Conservation (phyloP, 1,140 invertebrate species). For the Drosophila cardini region DNA sequence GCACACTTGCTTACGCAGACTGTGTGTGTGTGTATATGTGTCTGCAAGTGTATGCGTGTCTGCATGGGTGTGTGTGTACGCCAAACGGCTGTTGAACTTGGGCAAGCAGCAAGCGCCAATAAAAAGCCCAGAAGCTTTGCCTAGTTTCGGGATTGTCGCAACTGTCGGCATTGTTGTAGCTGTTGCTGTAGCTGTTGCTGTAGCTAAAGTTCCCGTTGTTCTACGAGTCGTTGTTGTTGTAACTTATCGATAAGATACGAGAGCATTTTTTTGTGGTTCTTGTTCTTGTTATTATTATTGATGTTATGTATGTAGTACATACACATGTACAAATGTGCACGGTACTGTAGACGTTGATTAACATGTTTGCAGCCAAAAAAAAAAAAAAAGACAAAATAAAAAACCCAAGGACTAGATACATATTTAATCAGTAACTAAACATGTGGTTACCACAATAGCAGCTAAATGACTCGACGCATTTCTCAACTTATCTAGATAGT, state of each 20-base stretch:
- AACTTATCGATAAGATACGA: slow-evolving; percentile 33
- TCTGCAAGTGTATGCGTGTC: too few species aligned
- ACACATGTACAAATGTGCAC: not conserved
- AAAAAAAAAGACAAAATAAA: not conserved
- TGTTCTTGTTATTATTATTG: slow-evolving; percentile 3
- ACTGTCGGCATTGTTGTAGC: slow-evolving; percentile 17
- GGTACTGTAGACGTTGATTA: slow-evolving; percentile 13
- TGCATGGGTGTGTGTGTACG: not conserved
- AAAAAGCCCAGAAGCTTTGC: slow-evolving; percentile 25
- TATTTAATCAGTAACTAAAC: not conserved
- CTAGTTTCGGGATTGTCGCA: slow-evolving; percentile 18
- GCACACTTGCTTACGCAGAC: slow-evolving; percentile 17
- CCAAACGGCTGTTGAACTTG: slow-evolving; percentile 40
- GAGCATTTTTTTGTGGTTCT: slow-evolving; percentile 8
- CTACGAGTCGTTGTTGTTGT: slow-evolving; percentile 32
- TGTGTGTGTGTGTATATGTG: slow-evolving; percentile 5
- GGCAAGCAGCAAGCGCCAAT: slow-evolving; percentile 6
- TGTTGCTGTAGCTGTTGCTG: slow-evolving; percentile 12
- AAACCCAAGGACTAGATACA: not conserved
- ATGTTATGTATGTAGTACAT: not conserved
- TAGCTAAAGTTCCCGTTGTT: not conserved
- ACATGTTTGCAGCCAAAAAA: slow-evolving; percentile 10
- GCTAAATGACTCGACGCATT: slow-evolving; percentile 24
- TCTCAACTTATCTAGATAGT: slow-evolving; percentile 31
- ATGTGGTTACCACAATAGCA: slow-evolving; percentile 1